phyloP scores from a whole-genome alignment of 2,113 vertebrate species.

The Syrmaticus mikado region DNA sequence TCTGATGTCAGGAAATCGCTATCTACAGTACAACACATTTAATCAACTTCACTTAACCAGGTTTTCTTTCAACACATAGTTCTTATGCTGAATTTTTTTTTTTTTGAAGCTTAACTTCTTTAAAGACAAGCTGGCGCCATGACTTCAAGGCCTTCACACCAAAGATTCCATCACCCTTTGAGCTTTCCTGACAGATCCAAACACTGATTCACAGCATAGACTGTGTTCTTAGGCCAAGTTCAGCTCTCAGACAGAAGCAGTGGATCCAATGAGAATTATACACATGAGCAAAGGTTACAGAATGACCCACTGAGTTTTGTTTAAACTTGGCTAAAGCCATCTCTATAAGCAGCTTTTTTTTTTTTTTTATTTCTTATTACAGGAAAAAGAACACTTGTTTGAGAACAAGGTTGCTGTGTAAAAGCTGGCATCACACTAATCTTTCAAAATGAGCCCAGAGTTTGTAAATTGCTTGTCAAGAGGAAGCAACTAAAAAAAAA shows the following conservation, averaged over 20 bases:
- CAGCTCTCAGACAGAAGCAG: neutral
- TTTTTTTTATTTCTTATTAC: neutral
- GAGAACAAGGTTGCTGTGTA: neutral
- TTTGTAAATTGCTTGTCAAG: neutral
- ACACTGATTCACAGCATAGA: neutral
- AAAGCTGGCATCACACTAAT: neutral
- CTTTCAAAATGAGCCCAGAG: neutral
- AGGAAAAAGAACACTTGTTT: neutral
- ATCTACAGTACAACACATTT: slow-evolving; percentile 38
- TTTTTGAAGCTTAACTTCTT: slow-evolving; percentile 51
- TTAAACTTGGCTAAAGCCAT: slow-evolving; percentile 18
- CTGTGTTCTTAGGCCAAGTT: neutral
- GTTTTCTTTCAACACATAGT: neutral
- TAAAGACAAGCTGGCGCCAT: neutral
- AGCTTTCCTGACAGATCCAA: neutral
- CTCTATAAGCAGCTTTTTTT: neutral
- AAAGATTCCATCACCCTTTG: slow-evolving; percentile 11
- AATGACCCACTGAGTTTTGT: slow-evolving; percentile 1
- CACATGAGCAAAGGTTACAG: neutral
- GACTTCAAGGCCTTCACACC: neutral
- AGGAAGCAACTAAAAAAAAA: neutral
- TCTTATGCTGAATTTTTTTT: neutral
- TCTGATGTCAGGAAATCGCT: neutral
- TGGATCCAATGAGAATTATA: neutral
- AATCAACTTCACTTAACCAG: slow-evolving; percentile 28